phyloP scores from a whole-genome alignment of 2,113 vertebrate species.

The Rhinichthys klamathensis region DNA sequence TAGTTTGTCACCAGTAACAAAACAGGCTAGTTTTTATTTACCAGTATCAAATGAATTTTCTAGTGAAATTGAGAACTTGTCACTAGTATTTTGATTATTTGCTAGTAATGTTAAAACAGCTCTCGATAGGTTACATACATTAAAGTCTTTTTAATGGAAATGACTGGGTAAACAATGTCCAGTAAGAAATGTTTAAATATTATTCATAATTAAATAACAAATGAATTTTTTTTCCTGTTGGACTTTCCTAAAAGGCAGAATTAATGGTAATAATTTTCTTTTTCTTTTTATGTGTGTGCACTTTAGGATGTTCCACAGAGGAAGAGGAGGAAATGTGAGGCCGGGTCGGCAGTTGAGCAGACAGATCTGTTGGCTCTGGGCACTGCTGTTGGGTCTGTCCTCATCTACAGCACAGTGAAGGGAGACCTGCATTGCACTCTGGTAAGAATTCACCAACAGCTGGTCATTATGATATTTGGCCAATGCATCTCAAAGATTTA shows the following conservation, averaged over 20 bases:
- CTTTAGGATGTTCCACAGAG: conserved; percentile 88
- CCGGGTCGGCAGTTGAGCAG: conserved; percentile 75
- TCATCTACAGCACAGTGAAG: conserved; percentile 94
- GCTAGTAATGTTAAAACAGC: not conserved
- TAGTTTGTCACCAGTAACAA: not conserved
- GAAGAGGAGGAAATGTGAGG: conserved; percentile 96
- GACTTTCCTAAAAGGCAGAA: not conserved
- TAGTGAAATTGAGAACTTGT: not conserved
- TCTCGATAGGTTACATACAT: not conserved
- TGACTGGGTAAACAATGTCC: not conserved
- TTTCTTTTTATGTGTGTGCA: not conserved
- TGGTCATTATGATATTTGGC: not conserved
- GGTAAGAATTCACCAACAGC: conserved; percentile 71
- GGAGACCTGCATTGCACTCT: conserved; percentile 94
- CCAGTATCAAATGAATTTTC: not conserved
- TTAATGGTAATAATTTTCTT: not conserved
- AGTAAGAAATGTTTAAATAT: not conserved
- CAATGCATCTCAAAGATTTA: not conserved
- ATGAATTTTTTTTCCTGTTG: not conserved
- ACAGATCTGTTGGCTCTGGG: conserved; percentile 93
- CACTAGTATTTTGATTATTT: not conserved
- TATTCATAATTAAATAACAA: no score
- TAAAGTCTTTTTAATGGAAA: not conserved
- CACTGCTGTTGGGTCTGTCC: conserved; percentile 90
- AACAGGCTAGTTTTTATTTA: not conserved